Base-by-base conservation (phyloP, 2,888 invertebrate genomes). In the Empis stercorea region DNA sequence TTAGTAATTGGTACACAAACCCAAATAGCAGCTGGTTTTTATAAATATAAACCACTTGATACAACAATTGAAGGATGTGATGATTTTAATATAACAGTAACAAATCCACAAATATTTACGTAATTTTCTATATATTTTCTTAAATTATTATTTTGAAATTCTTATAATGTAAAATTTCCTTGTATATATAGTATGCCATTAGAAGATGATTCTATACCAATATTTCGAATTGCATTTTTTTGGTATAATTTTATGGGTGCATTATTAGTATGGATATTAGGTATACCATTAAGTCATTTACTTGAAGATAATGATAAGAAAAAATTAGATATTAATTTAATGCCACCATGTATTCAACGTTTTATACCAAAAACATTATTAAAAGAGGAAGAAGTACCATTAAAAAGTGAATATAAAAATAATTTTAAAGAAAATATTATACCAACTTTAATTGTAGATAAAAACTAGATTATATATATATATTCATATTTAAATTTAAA, bases 171-270 rank as follows among this genome's bases (percentile, higher is more conserved):
- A 34, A 34, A 34, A 4, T 10, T 34, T 5, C 4, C 7, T 13
- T n/a, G n/a, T 5, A 34, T 34, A 13, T 34, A 13, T 34, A 34
- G 34, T n/a, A 34, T 5, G 4, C 34, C 34, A 34, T n/a, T 34
- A 30, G 11, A 44, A 11, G 51, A 47, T 1, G 34, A 51, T 5
- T 48, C 46, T n/a, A 61, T 61, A 41, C 59, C 63, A 27, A 57
- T 80, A 7, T 76, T 75, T 51, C 69, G 72, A 11, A 57, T 80
- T 39, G 76, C 78, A 1, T 78, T 78, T 59, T 73, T 77, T 61
- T 79, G 76, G 70, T 79, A 78, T 56, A 65, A 71, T 1, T 50
- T 70, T 1, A 54, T 75, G 4, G 79, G 79, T 2, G 67, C 71
- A 15, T 5, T 66, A 1, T 60, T 74, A 11, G 71, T 72, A 0